phyloP scores from a whole-genome alignment of 2,888 invertebrate genomes.

The Ormia ochracea region DNA sequence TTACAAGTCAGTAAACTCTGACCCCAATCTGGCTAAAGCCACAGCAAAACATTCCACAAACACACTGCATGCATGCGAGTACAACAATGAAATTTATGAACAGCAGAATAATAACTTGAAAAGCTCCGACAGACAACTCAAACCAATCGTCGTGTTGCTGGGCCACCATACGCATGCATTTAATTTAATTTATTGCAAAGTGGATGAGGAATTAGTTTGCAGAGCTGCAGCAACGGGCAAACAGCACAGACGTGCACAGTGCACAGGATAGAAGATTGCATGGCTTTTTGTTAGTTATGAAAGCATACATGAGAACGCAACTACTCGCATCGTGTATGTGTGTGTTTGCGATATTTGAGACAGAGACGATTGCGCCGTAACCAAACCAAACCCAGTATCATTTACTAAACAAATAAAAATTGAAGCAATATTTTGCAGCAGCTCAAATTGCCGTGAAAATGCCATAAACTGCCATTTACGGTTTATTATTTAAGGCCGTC shows the following conservation, averaged over 20 bases:
- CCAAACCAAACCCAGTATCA: not conserved
- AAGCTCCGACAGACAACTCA: not conserved
- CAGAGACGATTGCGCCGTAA: not conserved
- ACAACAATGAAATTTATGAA: constrained; percentile 6
- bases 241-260: not conserved
- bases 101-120: constrained; percentile 1
- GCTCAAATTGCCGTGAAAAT: constrained; percentile 22
- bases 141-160: not conserved
- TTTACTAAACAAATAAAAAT: constrained; percentile 11
- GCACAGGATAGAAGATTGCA: not conserved
- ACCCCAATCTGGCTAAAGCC: constrained; percentile 49
- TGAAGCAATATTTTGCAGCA: constrained; percentile 5
- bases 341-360: not conserved
- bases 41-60: constrained; percentile 5
- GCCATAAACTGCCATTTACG: constrained; percentile 62
- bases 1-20: constrained; percentile 60
- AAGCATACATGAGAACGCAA: constrained; percentile 19
- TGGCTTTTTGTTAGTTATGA: not conserved
- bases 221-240: not conserved
- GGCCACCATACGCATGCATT: constrained; percentile 45
- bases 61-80: not conserved
- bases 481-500: constrained; percentile 49
- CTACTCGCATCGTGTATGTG: too few relatives aligned
- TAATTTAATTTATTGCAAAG: constrained; percentile 58
- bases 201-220: not conserved